Conservation (phyloP, 2,797 vertebrate species). For the Tenualosa ilisha region DNA sequence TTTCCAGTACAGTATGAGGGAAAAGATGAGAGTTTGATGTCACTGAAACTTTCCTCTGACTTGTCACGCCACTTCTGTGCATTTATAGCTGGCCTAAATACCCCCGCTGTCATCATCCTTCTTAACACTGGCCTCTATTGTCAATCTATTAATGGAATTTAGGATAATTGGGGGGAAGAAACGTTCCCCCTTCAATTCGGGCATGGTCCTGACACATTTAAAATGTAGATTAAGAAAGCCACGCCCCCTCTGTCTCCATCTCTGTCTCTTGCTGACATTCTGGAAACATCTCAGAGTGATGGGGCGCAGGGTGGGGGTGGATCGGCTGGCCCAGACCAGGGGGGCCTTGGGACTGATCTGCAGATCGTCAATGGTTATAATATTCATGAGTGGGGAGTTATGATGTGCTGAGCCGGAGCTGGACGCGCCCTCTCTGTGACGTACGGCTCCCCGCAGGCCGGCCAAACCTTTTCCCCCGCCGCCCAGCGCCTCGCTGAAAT, state of each 20-base stretch:
- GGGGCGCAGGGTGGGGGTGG: neutral
- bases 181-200: neutral
- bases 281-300: neutral
- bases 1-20: neutral
- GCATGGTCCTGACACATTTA: conserved; percentile 9
- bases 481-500: conserved; percentile 37
- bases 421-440: neutral
- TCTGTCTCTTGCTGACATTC: neutral
- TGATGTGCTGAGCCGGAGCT: conserved; percentile 31
- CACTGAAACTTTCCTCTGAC: conserved; percentile 15
- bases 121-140: conserved; percentile 12
- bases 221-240: conserved; percentile 20
- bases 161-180: conserved; percentile 28
- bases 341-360: conserved; percentile 38
- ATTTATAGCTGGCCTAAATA: conserved; percentile 17
- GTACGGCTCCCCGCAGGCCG: conserved; percentile 24
- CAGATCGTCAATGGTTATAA: conserved; percentile 40
- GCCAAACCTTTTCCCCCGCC: neutral
- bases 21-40: neutral
- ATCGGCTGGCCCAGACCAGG: conserved; percentile 12
- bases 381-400: conserved; percentile 48
- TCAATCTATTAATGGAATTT: conserved; percentile 30
- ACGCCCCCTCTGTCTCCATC: conserved; percentile 24
- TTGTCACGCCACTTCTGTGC: neutral
- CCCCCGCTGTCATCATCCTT: conserved; percentile 10